Conservation (phyloP, 2,113 vertebrate species). For the Psittacara wagleri region DNA sequence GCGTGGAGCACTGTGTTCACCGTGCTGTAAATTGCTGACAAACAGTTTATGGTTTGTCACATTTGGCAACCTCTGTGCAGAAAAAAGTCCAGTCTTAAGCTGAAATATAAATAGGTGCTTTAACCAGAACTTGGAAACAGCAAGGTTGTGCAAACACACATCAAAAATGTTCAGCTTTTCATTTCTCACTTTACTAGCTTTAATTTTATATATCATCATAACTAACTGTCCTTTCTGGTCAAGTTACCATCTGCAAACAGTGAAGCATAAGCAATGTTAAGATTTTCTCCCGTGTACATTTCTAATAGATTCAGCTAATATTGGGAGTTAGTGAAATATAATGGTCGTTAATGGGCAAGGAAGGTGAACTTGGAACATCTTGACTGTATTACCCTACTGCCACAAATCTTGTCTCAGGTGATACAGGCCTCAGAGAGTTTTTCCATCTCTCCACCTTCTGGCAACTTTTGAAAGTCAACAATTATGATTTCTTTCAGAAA, state of each 20-base stretch:
- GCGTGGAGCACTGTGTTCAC: neutral
- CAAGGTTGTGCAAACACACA: neutral
- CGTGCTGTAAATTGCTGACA: conserved; percentile 41
- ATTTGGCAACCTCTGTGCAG: conserved; percentile 37
- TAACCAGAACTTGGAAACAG: conserved; percentile 9
- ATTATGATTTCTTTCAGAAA: neutral
- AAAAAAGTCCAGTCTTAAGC: neutral
- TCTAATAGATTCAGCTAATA: neutral
- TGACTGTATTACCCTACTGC: neutral
- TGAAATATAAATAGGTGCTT: conserved; percentile 51
- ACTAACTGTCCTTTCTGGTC: neutral
- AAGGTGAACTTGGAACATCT: neutral
- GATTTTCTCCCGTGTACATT: neutral
- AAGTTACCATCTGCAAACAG: neutral
- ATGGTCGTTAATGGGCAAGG: neutral
- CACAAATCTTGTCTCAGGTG: neutral
- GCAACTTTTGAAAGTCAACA: neutral
- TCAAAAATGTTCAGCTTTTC: neutral
- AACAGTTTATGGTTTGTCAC: conserved; percentile 34
- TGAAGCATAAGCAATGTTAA: neutral
- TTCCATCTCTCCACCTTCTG: neutral
- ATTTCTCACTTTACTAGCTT: neutral
- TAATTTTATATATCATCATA: neutral
- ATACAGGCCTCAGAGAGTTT: neutral
- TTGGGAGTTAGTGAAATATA: neutral